Conservation (phyloP, 37 sponge, comb jelly and placozoan genomes). For the Cladorhizidae sp. region DNA sequence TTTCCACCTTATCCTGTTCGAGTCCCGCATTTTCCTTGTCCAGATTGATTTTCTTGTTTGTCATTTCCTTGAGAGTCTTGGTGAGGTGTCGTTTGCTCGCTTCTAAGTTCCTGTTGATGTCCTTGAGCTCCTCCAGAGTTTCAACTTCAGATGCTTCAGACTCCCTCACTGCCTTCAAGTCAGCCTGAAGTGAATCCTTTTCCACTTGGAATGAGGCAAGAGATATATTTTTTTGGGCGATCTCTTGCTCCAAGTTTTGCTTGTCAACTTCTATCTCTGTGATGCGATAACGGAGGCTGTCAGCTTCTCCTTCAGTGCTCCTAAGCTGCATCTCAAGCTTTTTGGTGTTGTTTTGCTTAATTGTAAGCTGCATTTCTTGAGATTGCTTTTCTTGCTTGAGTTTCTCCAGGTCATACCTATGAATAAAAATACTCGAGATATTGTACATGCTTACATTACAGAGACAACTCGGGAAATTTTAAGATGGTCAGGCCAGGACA, state of each 20-base stretch:
- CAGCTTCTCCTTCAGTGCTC: conserved; percentile 19
- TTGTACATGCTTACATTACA: too few species aligned
- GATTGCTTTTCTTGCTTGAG: conserved; percentile 35
- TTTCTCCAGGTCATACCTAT: conserved; percentile 41
- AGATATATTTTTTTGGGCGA: background rate
- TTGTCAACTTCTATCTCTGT: conserved; percentile 26
- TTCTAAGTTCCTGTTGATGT: conserved; percentile 41
- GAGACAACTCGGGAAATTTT: too few species aligned
- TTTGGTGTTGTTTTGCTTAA: conserved; percentile 2
- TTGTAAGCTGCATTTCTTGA: conserved; percentile 16
- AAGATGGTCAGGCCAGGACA: too few species aligned
- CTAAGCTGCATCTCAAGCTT: conserved; percentile 43
- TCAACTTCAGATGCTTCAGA: conserved; percentile 24
- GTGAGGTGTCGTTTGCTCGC: conserved; percentile 35
- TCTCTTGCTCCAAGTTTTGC: conserved; percentile 24
- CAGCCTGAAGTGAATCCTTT: conserved; percentile 27
- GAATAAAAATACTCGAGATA: too few species aligned
- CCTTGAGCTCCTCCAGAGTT: conserved; percentile 30
- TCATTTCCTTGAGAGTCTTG: conserved; percentile 29
- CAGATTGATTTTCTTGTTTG: conserved; percentile 26
- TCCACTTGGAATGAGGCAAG: conserved; percentile 43
- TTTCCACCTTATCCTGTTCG: conserved; percentile 12
- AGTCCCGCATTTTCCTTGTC: conserved; percentile 38
- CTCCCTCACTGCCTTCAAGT: conserved; percentile 14
- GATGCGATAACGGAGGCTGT: conserved; percentile 20